Evolutionary conservation across 2,888 invertebrate genomes (phyloP).

Genomic region (Volucella inflata): DNA sequence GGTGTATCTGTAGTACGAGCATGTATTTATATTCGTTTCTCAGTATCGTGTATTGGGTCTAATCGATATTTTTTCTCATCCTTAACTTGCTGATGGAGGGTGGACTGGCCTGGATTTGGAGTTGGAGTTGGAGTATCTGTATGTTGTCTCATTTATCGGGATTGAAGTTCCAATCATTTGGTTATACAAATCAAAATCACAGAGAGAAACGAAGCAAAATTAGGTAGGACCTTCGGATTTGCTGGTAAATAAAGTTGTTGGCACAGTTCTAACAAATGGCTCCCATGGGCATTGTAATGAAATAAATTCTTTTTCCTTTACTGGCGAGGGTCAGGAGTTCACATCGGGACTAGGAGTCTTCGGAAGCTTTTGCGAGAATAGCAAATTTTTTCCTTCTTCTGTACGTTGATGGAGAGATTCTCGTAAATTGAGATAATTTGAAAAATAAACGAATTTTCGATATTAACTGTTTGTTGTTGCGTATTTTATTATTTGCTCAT

Average conservation of each 20-base stretch:
- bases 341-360: conserved; percentile 18
- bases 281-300: conserved; percentile 59
- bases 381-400: neutral
- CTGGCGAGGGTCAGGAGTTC: neutral
- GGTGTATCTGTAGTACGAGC: no score
- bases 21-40: neutral
- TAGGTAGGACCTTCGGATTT: neutral
- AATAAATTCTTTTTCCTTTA: conserved; percentile 45
- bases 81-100: no score
- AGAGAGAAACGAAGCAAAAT: neutral
- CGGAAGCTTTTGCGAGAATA: neutral
- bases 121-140: neutral
- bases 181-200: conserved; percentile 34
- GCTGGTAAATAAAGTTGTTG: conserved; percentile 44
- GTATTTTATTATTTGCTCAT: neutral
- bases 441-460: conserved; percentile 1
- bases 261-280: conserved; percentile 47
- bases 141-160: conserved; percentile 12
- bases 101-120: no score
- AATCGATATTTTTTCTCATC: conserved; percentile 35
- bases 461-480: neutral
- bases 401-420: neutral
- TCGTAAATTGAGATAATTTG: conserved; percentile 10
- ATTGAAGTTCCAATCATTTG: conserved; percentile 13
- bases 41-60: neutral